A percentile compares a stretch with the other conserved stretches of the same genome.
Conservation (phyloP, 1,140 invertebrate genomes). For the Hetaerina americana region DNA sequence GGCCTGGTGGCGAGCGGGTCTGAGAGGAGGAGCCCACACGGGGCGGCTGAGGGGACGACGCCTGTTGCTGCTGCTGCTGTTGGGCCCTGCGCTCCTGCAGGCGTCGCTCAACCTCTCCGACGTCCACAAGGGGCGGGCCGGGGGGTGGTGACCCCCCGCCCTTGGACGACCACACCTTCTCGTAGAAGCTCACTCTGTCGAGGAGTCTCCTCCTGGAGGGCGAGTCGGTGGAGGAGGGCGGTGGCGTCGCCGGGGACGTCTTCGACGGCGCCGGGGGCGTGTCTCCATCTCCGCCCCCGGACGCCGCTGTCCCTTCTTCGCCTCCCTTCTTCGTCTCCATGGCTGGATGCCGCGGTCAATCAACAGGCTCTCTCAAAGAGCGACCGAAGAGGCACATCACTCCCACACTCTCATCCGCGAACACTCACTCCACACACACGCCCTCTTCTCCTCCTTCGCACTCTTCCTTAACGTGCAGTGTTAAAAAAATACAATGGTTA, state of each 20-base stretch:
- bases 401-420: too few species aligned
- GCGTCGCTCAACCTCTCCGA: constrained; percentile 43
- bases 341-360: constrained; percentile 15
- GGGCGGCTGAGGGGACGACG: constrained; percentile 29
- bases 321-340: constrained; percentile 15
- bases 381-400: too few species aligned
- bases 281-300: too few species aligned
- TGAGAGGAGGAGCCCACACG: constrained; percentile 12
- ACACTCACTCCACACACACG: too few species aligned
- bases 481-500: too few species aligned
- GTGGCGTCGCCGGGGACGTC: too few species aligned
- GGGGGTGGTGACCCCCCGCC: constrained; percentile 24
- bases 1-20: constrained; percentile 20
- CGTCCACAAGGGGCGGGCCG: constrained; percentile 34
- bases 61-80: constrained; percentile 34
- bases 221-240: constrained; percentile 23
- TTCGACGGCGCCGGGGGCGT: too few species aligned
- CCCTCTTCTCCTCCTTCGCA: too few species aligned
- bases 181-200: constrained; percentile 60
- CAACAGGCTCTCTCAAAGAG: constrained; percentile 5
- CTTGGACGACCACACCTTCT: constrained; percentile 52
- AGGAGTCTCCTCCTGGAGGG: constrained; percentile 38
- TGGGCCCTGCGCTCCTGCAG: constrained; percentile 40
- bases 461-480: too few species aligned
- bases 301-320: neutral